Evolutionary conservation across 2,113 vertebrate species (phyloP).

Genomic region (Raphicerus campestris): DNA sequence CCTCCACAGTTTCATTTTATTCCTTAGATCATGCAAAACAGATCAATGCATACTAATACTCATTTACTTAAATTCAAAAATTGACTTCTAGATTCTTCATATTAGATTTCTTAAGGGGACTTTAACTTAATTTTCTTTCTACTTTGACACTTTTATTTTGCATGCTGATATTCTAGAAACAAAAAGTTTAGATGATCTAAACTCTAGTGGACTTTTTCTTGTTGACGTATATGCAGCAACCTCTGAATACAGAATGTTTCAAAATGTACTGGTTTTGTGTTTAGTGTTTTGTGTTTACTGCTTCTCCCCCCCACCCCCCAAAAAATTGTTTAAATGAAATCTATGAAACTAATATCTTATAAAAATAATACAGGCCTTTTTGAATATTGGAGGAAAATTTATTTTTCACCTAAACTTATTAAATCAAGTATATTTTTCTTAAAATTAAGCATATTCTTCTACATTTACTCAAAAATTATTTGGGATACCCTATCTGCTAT

Average conservation of each 20-base stretch:
- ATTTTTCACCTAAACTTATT: not conserved
- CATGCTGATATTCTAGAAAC: not conserved
- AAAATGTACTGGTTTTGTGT: not conserved
- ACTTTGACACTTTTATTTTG: not conserved
- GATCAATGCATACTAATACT: not conserved
- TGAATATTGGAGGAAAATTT: not conserved
- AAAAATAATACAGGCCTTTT: not conserved
- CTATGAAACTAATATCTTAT: not conserved
- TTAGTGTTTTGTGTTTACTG: not conserved
- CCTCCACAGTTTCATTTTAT: not conserved
- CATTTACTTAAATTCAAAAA: not conserved
- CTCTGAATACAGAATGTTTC: not conserved
- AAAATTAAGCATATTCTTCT: not conserved
- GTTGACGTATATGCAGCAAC: not conserved
- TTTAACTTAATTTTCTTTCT: not conserved
- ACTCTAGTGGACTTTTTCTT: not conserved
- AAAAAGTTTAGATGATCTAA: not conserved
- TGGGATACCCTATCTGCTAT: not conserved
- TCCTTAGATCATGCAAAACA: not conserved
- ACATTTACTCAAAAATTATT: not conserved
- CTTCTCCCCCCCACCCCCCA: fast-evolving
- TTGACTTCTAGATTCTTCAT: not conserved
- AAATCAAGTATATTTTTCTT: not conserved
- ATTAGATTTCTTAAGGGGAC: not conserved
- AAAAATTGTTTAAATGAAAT: not conserved